Percentiles rank a stretch among this genome's conserved stretches.
phyloP scores from a whole-genome alignment of 1,140 invertebrate genomes.

The Drosophila subpulchrella region DNA sequence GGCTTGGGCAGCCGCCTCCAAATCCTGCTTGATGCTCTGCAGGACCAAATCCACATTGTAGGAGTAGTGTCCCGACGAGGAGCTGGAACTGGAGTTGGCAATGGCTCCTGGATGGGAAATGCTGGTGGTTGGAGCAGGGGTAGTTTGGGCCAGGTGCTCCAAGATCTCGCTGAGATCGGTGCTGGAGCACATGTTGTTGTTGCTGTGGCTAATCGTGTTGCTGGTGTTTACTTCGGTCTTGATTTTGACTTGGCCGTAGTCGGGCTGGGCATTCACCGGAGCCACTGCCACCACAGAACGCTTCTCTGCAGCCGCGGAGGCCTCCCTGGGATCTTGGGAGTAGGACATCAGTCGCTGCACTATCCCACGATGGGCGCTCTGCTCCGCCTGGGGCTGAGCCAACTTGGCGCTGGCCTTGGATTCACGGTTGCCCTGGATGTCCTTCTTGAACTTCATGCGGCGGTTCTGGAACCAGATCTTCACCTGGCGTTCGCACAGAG shows the following conservation, averaged over 20 bases:
- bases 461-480: conserved; percentile 92
- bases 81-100: conserved; percentile 1
- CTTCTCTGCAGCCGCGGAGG: conserved; percentile 33
- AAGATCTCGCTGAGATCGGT: conserved; percentile 74
- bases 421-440: conserved; percentile 66
- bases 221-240: conserved; percentile 11
- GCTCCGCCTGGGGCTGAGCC: conserved; percentile 65
- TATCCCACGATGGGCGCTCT: conserved; percentile 72
- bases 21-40: conserved; percentile 77
- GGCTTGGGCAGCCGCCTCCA: conserved; percentile 71
- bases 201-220: conserved; percentile 2
- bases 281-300: background rate
- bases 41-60: conserved; percentile 73
- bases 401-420: conserved; percentile 48
- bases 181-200: conserved; percentile 34
- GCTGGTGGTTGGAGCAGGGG: conserved; percentile 30
- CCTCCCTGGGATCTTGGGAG: conserved; percentile 71
- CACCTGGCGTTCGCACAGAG: conserved; percentile 93
- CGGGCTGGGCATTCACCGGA: conserved; percentile 5
- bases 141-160: conserved; percentile 67
- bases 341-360: conserved; percentile 80
- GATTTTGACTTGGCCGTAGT: conserved; percentile 20
- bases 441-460: conserved; percentile 82
- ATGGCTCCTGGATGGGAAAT: conserved; percentile 3
- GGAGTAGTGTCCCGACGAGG: conserved; percentile 54